Conservation (phyloP, 2,797 vertebrate genomes). For the Eulemur mongoz region DNA sequence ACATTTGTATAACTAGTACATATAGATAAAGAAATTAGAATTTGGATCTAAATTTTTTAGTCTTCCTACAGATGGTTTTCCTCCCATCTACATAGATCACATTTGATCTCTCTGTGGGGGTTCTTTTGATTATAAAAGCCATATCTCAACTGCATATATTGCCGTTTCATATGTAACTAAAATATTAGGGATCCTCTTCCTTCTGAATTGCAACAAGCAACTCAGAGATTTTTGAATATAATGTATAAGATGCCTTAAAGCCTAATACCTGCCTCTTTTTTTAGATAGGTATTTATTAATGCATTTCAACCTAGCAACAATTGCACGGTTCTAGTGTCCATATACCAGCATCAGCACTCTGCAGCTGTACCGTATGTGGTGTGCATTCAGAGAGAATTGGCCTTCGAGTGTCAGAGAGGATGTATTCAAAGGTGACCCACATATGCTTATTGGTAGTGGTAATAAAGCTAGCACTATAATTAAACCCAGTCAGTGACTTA, state of each 20-base stretch:
- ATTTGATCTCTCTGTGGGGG: not conserved
- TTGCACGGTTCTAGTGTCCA: not conserved
- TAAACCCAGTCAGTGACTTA: slow-evolving; percentile 54
- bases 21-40: slow-evolving; percentile 27
- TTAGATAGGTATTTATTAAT: not conserved
- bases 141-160: not conserved
- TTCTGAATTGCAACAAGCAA: not conserved
- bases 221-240: slow-evolving; percentile 19
- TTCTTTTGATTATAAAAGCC: slow-evolving; percentile 10
- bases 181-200: not conserved
- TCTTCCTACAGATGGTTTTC: not conserved
- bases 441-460: not conserved
- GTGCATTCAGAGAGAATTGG: slow-evolving; percentile 63
- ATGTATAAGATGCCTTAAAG: not conserved
- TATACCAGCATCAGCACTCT: not conserved
- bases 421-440: slow-evolving; percentile 24
- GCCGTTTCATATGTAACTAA: not conserved
- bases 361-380: not conserved
- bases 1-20: not conserved
- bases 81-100: not conserved
- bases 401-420: slow-evolving; percentile 15
- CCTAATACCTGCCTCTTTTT: not conserved
- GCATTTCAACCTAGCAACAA: not conserved
- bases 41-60: not conserved
- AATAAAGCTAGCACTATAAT: slow-evolving; percentile 46